phyloP scores from a whole-genome alignment of 2,113 vertebrate species.

The Polypterus senegalus region DNA sequence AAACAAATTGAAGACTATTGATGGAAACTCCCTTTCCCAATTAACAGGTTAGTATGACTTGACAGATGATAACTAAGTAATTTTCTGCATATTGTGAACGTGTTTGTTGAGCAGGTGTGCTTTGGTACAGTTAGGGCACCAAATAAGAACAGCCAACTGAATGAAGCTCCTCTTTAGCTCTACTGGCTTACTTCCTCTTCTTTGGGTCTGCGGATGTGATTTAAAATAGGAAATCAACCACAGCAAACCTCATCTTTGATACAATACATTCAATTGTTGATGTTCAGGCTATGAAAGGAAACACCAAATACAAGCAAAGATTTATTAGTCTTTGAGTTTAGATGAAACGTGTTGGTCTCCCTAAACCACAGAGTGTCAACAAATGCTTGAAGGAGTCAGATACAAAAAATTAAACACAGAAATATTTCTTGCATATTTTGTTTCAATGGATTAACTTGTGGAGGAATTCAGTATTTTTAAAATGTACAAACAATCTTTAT shows the following conservation, averaged over 20 bases:
- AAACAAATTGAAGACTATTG: constrained; percentile 47
- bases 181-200: background rate
- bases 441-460: too few relatives aligned
- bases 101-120: background rate
- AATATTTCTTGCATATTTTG: too few relatives aligned
- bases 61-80: background rate
- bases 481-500: too few relatives aligned
- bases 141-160: background rate
- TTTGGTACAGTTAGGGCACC: background rate
- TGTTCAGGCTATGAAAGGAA: too few relatives aligned
- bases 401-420: too few relatives aligned
- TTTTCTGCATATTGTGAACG: background rate
- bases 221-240: background rate
- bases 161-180: background rate
- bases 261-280: too few relatives aligned
- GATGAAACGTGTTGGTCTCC: too few relatives aligned
- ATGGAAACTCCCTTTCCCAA: constrained; percentile 37
- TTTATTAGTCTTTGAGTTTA: too few relatives aligned
- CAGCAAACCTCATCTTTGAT: background rate
- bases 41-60: constrained; percentile 34
- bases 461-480: too few relatives aligned
- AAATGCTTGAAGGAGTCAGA: too few relatives aligned
- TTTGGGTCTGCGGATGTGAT: background rate
- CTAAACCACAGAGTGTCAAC: too few relatives aligned
- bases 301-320: too few relatives aligned